phyloP scores from a whole-genome alignment of 2,888 invertebrate species.

The Operophtera brumata region DNA sequence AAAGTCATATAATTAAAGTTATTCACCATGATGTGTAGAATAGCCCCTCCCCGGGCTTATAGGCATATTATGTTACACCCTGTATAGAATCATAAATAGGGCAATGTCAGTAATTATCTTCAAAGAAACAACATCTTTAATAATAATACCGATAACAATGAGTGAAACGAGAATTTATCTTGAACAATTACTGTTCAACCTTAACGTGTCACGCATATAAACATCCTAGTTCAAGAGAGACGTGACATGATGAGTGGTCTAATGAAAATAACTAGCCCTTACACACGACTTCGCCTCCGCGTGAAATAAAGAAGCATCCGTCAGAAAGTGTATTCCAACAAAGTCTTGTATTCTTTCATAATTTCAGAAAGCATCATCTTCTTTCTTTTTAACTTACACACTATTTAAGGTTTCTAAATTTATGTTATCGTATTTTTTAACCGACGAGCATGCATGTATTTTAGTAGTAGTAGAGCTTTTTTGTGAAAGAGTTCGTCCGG shows the following conservation, averaged over 20 bases:
- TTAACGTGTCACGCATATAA: conserved; percentile 30
- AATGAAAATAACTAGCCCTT: conserved; percentile 1
- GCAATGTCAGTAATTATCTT: conserved; percentile 15
- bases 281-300: neutral
- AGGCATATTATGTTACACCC: too few relatives aligned
- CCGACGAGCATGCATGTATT: too few relatives aligned
- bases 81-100: conserved; percentile 9
- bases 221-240: conserved; percentile 18
- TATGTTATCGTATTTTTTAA: neutral
- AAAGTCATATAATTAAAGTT: too few relatives aligned
- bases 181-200: conserved; percentile 24
- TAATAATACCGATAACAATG: conserved; percentile 28
- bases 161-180: conserved; percentile 23
- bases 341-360: neutral
- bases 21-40: too few relatives aligned
- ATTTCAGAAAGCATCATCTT: neutral
- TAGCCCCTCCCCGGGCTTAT: too few relatives aligned
- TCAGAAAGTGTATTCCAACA: neutral
- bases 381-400: neutral
- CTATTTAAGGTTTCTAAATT: neutral
- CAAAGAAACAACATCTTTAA: conserved; percentile 26
- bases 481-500: too few relatives aligned
- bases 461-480: too few relatives aligned
- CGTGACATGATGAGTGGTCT: conserved; percentile 14
- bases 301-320: neutral